These are phyloP conservation scores for Trichomalopsis sarcophagae DNA, from an alignment of 1,140 invertebrate species.

Conservation along the genomic window DNA sequence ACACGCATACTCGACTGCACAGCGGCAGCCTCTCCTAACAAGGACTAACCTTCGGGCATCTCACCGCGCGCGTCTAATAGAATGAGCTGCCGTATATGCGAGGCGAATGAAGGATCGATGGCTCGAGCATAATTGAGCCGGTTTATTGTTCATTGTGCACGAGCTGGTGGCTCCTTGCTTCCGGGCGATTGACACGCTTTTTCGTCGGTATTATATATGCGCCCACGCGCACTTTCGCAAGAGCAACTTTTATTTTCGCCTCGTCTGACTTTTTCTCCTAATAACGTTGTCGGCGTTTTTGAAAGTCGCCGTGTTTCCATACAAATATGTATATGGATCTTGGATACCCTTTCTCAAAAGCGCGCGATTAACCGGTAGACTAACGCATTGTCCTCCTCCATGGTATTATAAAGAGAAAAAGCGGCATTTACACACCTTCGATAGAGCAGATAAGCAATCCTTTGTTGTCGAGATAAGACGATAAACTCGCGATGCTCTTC, in stretches of 20 bases:
- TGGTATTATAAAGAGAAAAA: too few relatives aligned
- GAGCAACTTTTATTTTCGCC: background rate
- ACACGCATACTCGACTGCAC: background rate
- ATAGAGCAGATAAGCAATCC: background rate
- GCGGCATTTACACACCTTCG: background rate
- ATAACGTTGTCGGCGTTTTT: too few relatives aligned
- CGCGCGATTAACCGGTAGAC: background rate
- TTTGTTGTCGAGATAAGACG: background rate
- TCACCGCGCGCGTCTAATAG: background rate
- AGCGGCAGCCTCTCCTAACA: slow-evolving; percentile 17
- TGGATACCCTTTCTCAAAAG: background rate
- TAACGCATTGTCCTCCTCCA: too few relatives aligned
- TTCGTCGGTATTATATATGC: background rate
- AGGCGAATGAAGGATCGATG: slow-evolving; percentile 17
- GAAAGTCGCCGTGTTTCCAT: too few relatives aligned
- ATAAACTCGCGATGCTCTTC: background rate
- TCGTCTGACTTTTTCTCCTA: background rate
- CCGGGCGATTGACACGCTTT: slow-evolving; percentile 37
- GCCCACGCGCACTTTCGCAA: background rate
- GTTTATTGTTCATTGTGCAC: slow-evolving; percentile 42
- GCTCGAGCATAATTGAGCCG: slow-evolving; percentile 17
- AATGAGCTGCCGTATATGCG: background rate
- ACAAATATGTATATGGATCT: background rate
- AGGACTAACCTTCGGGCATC: slow-evolving; percentile 23
- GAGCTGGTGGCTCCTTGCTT: slow-evolving; percentile 4